Evolutionary conservation across 2,888 invertebrate species (phyloP).

Genomic region (Blera fallax): DNA sequence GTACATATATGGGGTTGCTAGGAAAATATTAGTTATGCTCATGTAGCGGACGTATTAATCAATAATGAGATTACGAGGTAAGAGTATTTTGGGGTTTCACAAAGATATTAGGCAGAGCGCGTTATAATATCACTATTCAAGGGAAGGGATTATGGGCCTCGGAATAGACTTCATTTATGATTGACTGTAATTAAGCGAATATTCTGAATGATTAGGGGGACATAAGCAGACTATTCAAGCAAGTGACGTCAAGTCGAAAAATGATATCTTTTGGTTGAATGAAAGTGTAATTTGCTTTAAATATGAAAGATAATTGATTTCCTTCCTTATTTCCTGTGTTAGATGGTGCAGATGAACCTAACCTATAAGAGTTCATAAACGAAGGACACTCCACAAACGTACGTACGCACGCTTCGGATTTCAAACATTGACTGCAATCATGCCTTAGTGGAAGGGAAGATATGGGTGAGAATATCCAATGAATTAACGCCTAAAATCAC

Average conservation of each 20-base stretch:
- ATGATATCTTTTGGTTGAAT: not conserved
- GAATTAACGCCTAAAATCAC: too few relatives aligned
- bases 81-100: not conserved
- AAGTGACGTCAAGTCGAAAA: not conserved
- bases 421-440: too few relatives aligned
- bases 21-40: slow-evolving; percentile 2
- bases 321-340: too few relatives aligned
- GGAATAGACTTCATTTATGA: slow-evolving; percentile 10
- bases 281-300: not conserved
- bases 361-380: too few relatives aligned
- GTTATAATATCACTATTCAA: slow-evolving; percentile 10
- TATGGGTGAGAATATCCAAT: too few relatives aligned
- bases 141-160: slow-evolving; percentile 5
- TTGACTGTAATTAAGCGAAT: slow-evolving; percentile 19
- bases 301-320: not conserved
- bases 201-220: not conserved
- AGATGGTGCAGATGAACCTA: too few relatives aligned
- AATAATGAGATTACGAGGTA: slow-evolving; percentile 21
- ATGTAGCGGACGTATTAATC: slow-evolving; percentile 30
- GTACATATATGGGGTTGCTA: not conserved
- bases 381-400: too few relatives aligned
- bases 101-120: not conserved
- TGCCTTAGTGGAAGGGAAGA: too few relatives aligned
- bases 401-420: too few relatives aligned
- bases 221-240: not conserved